phyloP scores from a whole-genome alignment of 1,140 invertebrate genomes.

The Cephus cinctus region DNA sequence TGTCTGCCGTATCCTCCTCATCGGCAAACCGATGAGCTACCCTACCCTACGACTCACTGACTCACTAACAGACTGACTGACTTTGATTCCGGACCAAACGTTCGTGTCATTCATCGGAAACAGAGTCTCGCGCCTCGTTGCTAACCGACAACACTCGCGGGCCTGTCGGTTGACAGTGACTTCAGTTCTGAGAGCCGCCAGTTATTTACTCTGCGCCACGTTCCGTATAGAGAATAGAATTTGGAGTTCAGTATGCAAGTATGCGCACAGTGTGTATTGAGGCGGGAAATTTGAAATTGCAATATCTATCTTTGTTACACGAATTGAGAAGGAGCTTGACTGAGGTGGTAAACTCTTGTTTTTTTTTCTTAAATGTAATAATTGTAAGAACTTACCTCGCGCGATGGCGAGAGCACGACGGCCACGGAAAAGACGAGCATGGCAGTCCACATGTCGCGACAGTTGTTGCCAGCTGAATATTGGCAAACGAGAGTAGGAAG shows the following conservation, averaged over 20 bases:
- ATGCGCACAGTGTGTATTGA: too few species aligned
- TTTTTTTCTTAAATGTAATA: too few species aligned
- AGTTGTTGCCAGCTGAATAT: constrained; percentile 26
- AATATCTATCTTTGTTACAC: too few species aligned
- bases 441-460: constrained; percentile 49
- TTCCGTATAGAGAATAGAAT: too few species aligned
- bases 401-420: constrained; percentile 43
- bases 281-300: too few species aligned
- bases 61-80: constrained; percentile 19
- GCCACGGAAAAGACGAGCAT: constrained; percentile 46
- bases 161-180: neutral
- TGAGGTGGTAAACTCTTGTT: too few species aligned
- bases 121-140: constrained; percentile 17
- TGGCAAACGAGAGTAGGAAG: too few species aligned
- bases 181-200: neutral
- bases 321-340: too few species aligned
- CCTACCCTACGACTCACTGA: constrained; percentile 14
- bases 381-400: constrained; percentile 42
- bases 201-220: neutral
- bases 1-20: too few species aligned
- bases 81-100: constrained; percentile 28
- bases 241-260: too few species aligned
- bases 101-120: constrained; percentile 36
- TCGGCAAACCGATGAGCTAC: too few species aligned
- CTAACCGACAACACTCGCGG: too few species aligned